Percentiles rank a stretch among this genome's conserved stretches.
These are phyloP conservation scores for Toxotes lorentzi DNA, from an alignment of 2,797 vertebrate species.

Conservation along the genomic window DNA sequence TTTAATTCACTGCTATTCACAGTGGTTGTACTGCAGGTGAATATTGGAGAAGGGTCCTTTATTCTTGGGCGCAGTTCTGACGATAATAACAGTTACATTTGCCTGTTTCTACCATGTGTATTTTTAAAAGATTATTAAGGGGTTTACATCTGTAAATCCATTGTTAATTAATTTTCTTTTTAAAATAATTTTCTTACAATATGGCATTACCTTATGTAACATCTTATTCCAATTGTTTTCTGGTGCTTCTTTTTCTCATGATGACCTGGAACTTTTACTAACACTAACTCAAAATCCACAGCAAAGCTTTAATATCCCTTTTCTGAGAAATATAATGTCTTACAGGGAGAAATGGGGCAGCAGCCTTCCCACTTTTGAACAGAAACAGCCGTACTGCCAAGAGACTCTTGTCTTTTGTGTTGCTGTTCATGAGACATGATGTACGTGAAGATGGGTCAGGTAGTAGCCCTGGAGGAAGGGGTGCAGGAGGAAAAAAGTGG, in stretches of 20 bases:
- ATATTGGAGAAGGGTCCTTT: conserved; percentile 13
- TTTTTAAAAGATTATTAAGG: neutral
- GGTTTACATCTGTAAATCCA: neutral
- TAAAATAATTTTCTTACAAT: neutral
- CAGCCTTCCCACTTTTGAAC: neutral
- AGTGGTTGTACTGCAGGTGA: conserved; percentile 21
- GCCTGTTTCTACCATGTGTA: neutral
- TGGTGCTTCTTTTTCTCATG: neutral
- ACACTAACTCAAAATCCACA: neutral
- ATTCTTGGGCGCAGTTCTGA: conserved; percentile 1
- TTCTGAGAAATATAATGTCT: neutral
- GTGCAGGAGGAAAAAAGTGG: conserved; percentile 11
- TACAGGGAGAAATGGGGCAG: neutral
- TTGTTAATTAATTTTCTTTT: neutral
- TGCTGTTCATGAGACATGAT: conserved; percentile 23
- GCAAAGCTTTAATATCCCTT: neutral
- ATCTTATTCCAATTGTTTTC: neutral
- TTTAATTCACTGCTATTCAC: conserved; percentile 29
- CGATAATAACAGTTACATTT: neutral
- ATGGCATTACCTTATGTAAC: neutral
- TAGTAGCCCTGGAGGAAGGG: conserved; percentile 30
- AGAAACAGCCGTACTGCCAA: neutral
- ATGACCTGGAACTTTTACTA: neutral
- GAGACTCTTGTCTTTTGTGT: conserved; percentile 3
- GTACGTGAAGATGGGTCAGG: conserved; percentile 44